Evolutionary conservation across 2,113 vertebrate species (phyloP).

Genomic region (Microtus pennsylvanicus): DNA sequence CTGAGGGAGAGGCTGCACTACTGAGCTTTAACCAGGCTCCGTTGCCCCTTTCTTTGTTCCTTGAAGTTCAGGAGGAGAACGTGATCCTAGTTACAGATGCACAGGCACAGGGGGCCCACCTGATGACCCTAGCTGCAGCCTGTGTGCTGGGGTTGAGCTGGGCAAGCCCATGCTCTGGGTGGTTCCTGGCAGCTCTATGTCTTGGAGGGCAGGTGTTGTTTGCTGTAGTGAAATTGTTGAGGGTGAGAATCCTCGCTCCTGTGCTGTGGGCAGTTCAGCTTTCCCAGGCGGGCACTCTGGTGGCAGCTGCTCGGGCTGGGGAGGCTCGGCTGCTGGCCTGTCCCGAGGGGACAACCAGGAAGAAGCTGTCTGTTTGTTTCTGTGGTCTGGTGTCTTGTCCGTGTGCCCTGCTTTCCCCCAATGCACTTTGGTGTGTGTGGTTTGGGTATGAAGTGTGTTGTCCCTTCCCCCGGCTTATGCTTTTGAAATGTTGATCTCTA

Average conservation of each 20-base stretch:
- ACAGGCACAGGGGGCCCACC: too few species aligned
- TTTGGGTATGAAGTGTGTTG: not conserved
- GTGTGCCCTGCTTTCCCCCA: not conserved
- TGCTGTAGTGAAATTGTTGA: too few species aligned
- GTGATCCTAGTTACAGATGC: not conserved
- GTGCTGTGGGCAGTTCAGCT: not conserved
- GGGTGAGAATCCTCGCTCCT: not conserved
- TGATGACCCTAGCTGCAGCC: not conserved
- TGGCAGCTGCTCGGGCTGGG: not conserved
- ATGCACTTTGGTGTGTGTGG: not conserved
- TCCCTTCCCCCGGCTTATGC: not conserved
- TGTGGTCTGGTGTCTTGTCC: not conserved
- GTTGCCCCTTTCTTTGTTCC: too few species aligned
- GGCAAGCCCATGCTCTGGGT: not conserved
- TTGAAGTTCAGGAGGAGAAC: not conserved
- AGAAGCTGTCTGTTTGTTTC: not conserved
- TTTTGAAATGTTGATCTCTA: not conserved
- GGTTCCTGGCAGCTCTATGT: not conserved
- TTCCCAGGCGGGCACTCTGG: not conserved
- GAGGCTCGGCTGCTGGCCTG: not conserved
- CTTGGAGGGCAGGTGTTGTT: not conserved
- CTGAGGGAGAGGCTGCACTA: not conserved
- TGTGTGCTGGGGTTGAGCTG: fast-evolving
- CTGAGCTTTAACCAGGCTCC: not conserved
- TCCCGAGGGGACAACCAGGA: not conserved